Conservation (phyloP, 1,140 invertebrate species). For the Plectrocnemia conspersa region DNA sequence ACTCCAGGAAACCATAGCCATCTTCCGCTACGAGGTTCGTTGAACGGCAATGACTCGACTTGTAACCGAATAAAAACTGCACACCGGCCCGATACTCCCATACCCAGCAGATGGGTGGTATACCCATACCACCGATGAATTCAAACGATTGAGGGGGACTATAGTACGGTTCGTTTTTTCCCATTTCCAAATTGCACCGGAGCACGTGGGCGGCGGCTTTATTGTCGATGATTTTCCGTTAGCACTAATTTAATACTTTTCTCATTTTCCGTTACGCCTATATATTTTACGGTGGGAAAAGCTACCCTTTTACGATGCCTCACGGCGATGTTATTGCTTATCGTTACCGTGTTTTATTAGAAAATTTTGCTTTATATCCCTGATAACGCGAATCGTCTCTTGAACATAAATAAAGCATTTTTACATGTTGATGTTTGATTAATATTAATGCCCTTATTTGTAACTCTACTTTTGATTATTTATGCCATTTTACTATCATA, state of each 20-base stretch:
- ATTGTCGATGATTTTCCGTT: constrained; percentile 23
- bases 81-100: background rate
- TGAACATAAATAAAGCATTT: no score
- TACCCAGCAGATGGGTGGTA: background rate
- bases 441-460: no score
- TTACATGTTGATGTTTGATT: no score
- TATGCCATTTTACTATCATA: no score
- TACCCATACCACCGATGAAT: no score
- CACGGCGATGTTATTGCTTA: constrained; percentile 29
- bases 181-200: constrained; percentile 1
- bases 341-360: constrained; percentile 18
- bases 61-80: constrained; percentile 14
- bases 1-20: constrained; percentile 9
- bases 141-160: no score
- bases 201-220: constrained; percentile 10
- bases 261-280: constrained; percentile 28
- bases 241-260: constrained; percentile 30
- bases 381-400: no score
- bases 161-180: background rate
- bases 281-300: constrained; percentile 14
- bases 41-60: constrained; percentile 12
- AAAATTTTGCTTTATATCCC: no score
- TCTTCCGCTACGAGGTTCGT: constrained; percentile 23
- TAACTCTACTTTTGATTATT: no score
- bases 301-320: no score